Base-by-base conservation (phyloP, 2,113 vertebrate species). In the Corythoichthys haematopterus region DNA sequence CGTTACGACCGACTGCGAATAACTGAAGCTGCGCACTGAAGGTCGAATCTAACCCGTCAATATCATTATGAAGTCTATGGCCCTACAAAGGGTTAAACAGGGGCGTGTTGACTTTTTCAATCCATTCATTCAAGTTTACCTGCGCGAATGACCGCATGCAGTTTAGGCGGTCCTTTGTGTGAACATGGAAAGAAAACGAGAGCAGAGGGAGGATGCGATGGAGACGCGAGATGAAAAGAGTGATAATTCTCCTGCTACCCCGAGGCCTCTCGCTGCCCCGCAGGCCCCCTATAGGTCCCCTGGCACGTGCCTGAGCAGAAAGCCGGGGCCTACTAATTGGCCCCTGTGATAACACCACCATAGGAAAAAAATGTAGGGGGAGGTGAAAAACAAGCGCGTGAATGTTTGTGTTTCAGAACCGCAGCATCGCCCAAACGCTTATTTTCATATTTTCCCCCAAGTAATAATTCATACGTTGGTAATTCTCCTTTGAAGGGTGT, bases 191-290 rank as follows among this genome's bases (percentile, higher is more conserved):
- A 83, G 58, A 66, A 69, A 70, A 80, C 56, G 71, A 48, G 60
- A 85, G 84, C 79, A 65, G 68, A 79, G 12, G 68, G 74, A 82
- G 85, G 80, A 87, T 87, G 75, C 35, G 71, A 69, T 47, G 71
- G 81, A 85, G 83, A 84, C 75, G 51, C 63, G 77, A 85, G 84
- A 88, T 87, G 85, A 89, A 87, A 87, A 84, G 85, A 88, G 88
- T 81, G 85, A 89, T 88, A 82, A 90, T 89, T 89, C 84, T 85
- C 75, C 74, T 62, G 77, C 72, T 84, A 76, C 77, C 86, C 85
- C 12, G 66, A 80, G 84, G 83, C 84, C 80, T 79, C 76, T 84
- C 56, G 33, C 80, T 84, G 85, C 80, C 87, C 84, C 43, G 69
- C 76, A 62, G 86, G 77, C 79, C 83, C 76, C 82, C 76, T 81